phyloP scores from a whole-genome alignment of 2,888 invertebrate genomes.

The Crioceris asparagi region DNA sequence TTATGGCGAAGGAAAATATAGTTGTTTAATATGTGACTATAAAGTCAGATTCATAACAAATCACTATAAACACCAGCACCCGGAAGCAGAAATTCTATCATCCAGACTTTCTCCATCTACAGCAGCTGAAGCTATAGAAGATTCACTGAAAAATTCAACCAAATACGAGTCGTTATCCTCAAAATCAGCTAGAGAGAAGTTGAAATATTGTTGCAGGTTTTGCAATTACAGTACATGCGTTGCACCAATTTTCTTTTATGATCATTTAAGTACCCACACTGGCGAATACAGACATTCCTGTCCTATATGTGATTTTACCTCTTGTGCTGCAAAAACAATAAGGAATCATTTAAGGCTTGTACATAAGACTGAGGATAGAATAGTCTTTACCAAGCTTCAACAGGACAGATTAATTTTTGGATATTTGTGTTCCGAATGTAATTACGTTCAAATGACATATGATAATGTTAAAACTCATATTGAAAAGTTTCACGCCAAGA shows the following conservation, averaged over 20 bases:
- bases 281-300: conserved; percentile 66
- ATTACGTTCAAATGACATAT: conserved; percentile 58
- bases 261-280: conserved; percentile 66
- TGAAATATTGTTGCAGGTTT: conserved; percentile 31
- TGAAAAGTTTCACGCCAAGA: conserved; percentile 43
- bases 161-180: conserved; percentile 16
- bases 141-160: conserved; percentile 27
- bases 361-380: conserved; percentile 21
- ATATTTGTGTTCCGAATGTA: conserved; percentile 60
- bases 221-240: conserved; percentile 26
- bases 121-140: conserved; percentile 45
- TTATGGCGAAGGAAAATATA: conserved; percentile 16
- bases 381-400: conserved; percentile 12
- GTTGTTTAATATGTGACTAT: conserved; percentile 52
- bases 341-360: conserved; percentile 22
- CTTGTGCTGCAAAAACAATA: conserved; percentile 26
- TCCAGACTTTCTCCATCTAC: conserved; percentile 46
- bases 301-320: conserved; percentile 42
- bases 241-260: conserved; percentile 45
- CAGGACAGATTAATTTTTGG: conserved; percentile 20
- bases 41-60: conserved; percentile 50
- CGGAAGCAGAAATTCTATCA: conserved; percentile 52
- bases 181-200: conserved; percentile 10
- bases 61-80: conserved; percentile 56
- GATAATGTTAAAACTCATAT: conserved; percentile 54